Evolutionary conservation across 2,888 invertebrate species (phyloP).

Genomic region (Spialia ferax): DNA sequence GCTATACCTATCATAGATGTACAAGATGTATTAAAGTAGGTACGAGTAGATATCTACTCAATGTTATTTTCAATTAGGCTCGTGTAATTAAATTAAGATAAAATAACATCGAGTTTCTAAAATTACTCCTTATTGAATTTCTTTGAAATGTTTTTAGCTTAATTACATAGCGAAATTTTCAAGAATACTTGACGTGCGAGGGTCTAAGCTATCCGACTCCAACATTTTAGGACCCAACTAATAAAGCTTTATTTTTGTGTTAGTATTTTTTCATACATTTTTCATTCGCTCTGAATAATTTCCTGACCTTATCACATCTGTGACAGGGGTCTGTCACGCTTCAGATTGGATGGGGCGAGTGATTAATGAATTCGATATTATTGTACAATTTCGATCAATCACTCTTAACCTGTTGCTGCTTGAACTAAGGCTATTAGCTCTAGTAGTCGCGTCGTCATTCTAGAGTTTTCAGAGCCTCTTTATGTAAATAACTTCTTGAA

Average conservation of each 20-base stretch:
- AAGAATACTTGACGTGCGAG: neutral
- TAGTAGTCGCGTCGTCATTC: slow-evolving; percentile 6
- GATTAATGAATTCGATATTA: slow-evolving; percentile 60
- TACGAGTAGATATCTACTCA: too few species aligned
- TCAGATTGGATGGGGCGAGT: slow-evolving; percentile 44
- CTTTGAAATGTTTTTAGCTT: slow-evolving; percentile 7
- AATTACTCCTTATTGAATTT: neutral
- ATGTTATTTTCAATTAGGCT: neutral
- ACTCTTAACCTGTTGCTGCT: slow-evolving; percentile 61
- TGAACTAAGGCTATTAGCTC: slow-evolving; percentile 21
- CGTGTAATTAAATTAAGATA: neutral
- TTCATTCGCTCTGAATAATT: slow-evolving; percentile 22
- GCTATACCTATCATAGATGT: too few species aligned
- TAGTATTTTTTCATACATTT: slow-evolving; percentile 11
- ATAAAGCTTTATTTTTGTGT: neutral
- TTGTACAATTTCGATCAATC: slow-evolving; percentile 56
- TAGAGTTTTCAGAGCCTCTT: neutral
- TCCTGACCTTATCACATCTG: slow-evolving; percentile 21
- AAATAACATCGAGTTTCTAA: neutral
- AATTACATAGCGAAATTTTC: neutral
- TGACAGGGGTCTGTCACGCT: slow-evolving; percentile 22
- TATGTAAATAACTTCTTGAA: neutral
- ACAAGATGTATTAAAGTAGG: too few species aligned
- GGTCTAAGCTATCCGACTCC: neutral
- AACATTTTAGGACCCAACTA: neutral